Evolutionary conservation across 1,140 invertebrate genomes (phyloP), one percentile per base, ranked within the genome.

Genomic region (Proctacanthus coquilletti): DNA sequence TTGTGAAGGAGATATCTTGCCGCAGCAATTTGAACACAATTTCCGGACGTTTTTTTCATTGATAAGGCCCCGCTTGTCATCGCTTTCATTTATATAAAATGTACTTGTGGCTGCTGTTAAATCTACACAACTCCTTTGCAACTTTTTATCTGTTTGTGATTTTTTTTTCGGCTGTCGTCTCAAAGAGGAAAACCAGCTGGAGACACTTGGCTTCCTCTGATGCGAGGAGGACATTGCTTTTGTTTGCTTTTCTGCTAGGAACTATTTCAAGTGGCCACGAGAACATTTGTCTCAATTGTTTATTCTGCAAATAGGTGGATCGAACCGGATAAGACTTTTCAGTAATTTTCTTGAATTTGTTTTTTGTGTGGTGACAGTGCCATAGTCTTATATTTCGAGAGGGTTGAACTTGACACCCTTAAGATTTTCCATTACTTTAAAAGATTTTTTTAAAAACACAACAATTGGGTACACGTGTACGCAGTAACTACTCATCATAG

Each of bases 141-240:
- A 52, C 35, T 62, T 58, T 37, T 60, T 57, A 14, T 52, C 50
- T 21, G 42, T 52, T 17, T 35, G 30, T 27, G 5, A 27, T 14
- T 43, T 62, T 67, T 52, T 63, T 46, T 71, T 73, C 33, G 65
- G 68, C 42, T 67, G 66, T 21, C 77, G 69, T 34, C 77, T 71
- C 46, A 84, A 51, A 36, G 79, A 82, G 36, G 74, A 77, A 56
- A 82, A 82, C 80, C 80, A 84, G 49, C 74, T 75, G 39, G 71
- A 69, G 27, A 77, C 72, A 47, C 69, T 72, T 53, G 56, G 70
- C 48, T 61, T 68, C 50, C 60, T 70, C 61, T 72, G 52, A 3
- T 58, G 55, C 40, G n/a, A 49, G 43, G 43, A 50, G 51, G 34
- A 52, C 45, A 25, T 53, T 49, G 21, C 41, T 19, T 14, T n/a